Percentiles rank a stretch among this genome's conserved stretches.
phyloP scores from a whole-genome alignment of 2,113 vertebrate species.

The Misgurnus mizolepis region DNA sequence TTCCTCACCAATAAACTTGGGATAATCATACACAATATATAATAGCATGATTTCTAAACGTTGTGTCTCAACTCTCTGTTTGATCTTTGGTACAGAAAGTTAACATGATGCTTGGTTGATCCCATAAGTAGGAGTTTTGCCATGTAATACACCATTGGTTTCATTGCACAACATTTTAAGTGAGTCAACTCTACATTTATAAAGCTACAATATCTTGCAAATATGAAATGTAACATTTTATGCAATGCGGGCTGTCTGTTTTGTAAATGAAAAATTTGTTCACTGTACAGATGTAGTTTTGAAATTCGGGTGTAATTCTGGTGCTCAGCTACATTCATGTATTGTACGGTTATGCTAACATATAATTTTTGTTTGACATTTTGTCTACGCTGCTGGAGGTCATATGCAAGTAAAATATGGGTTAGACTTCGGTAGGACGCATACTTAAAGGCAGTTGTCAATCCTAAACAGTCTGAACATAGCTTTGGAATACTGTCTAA shows the following conservation, averaged over 20 bases:
- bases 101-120: not conserved
- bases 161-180: conserved; percentile 16
- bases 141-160: not conserved
- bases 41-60: not conserved
- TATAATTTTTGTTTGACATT: too few relatives aligned
- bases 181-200: not conserved
- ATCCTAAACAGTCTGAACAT: too few relatives aligned
- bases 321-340: too few relatives aligned
- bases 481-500: too few relatives aligned
- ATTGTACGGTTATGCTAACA: too few relatives aligned
- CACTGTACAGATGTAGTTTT: not conserved
- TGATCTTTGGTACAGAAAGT: conserved; percentile 26
- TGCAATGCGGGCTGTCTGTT: not conserved
- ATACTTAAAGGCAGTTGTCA: too few relatives aligned
- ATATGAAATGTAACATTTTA: not conserved
- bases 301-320: conserved; percentile 1
- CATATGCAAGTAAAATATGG: too few relatives aligned
- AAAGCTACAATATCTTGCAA: not conserved
- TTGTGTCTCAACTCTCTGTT: not conserved
- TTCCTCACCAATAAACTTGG: not conserved
- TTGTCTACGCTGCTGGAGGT: too few relatives aligned
- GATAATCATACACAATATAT: not conserved
- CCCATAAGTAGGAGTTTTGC: conserved; percentile 1
- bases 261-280: not conserved
- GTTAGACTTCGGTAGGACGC: too few relatives aligned